phyloP scores from a whole-genome alignment of 1,140 invertebrate species.

The Octopus sinensis region DNA sequence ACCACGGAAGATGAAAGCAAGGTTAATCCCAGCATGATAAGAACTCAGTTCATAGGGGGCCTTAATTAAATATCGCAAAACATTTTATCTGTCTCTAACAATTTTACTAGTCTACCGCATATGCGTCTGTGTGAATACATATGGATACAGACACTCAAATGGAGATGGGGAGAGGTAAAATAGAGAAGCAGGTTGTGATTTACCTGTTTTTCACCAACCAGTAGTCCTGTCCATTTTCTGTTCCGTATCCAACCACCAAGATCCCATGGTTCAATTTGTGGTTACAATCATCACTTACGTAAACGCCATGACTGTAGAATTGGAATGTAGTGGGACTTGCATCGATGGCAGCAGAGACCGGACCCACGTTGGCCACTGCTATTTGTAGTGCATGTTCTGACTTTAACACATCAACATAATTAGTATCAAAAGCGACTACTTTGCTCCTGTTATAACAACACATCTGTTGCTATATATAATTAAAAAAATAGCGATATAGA shows the following conservation, averaged over 20 bases:
- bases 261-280: conserved; percentile 60
- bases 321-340: conserved; percentile 76
- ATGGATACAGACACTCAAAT: too few relatives aligned
- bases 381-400: conserved; percentile 67
- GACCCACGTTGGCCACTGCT: conserved; percentile 81
- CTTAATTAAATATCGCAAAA: too few relatives aligned
- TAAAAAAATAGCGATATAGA: conserved; percentile 3
- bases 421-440: conserved; percentile 56
- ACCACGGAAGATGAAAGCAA: too few relatives aligned
- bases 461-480: conserved; percentile 28
- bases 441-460: conserved; percentile 58
- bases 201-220: conserved; percentile 62
- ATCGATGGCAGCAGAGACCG: conserved; percentile 80
- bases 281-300: conserved; percentile 39
- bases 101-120: too few relatives aligned
- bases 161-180: not conserved
- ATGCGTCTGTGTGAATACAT: too few relatives aligned
- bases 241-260: conserved; percentile 61
- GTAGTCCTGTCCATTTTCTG: conserved; percentile 65
- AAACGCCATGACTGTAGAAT: conserved; percentile 55
- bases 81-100: too few relatives aligned
- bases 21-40: too few relatives aligned
- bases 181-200: not conserved
- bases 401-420: conserved; percentile 66
- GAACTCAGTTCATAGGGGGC: too few relatives aligned